phyloP scores from a whole-genome alignment of 2,888 invertebrate species.

The Lamproptera curius region DNA sequence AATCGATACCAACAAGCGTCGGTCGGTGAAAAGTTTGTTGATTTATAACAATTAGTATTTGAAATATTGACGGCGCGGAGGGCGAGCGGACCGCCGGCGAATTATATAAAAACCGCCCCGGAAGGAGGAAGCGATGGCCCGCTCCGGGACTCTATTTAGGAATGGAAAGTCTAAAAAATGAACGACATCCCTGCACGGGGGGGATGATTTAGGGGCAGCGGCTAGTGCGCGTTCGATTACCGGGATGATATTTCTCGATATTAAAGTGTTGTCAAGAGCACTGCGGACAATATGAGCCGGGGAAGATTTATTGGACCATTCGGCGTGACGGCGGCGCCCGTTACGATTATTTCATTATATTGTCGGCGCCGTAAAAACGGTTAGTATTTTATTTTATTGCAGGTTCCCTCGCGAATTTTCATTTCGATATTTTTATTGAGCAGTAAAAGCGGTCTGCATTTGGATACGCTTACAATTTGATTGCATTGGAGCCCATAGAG shows the following conservation, averaged over 20 bases:
- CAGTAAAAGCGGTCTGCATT: conserved; percentile 59
- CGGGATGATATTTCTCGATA: conserved; percentile 77
- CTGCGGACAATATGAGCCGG: conserved; percentile 76
- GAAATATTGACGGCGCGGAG: conserved; percentile 78
- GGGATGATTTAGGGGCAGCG: conserved; percentile 68
- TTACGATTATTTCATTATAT: conserved; percentile 78
- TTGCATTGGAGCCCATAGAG: conserved; percentile 32
- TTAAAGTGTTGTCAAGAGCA: conserved; percentile 76
- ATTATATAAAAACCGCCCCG: conserved; percentile 76
- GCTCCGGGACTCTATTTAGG: conserved; percentile 76
- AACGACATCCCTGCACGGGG: conserved; percentile 65
- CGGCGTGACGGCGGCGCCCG: conserved; percentile 69
- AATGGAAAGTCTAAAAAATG: conserved; percentile 78
- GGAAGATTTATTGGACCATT: conserved; percentile 76
- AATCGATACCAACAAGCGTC: conserved; percentile 45
- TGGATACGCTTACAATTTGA: conserved; percentile 47
- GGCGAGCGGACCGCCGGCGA: conserved; percentile 75
- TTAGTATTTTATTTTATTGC: conserved; percentile 75
- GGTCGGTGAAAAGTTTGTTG: conserved; percentile 60
- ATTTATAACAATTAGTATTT: conserved; percentile 78
- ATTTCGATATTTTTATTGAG: conserved; percentile 75
- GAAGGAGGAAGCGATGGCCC: conserved; percentile 75
- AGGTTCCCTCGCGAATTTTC: conserved; percentile 62
- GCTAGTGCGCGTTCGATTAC: conserved; percentile 72
- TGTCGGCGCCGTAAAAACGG: conserved; percentile 75